Percentiles rank a stretch among this genome's conserved stretches.
Conservation (phyloP, 2,113 vertebrate genomes). For the Oenanthe oenanthe region DNA sequence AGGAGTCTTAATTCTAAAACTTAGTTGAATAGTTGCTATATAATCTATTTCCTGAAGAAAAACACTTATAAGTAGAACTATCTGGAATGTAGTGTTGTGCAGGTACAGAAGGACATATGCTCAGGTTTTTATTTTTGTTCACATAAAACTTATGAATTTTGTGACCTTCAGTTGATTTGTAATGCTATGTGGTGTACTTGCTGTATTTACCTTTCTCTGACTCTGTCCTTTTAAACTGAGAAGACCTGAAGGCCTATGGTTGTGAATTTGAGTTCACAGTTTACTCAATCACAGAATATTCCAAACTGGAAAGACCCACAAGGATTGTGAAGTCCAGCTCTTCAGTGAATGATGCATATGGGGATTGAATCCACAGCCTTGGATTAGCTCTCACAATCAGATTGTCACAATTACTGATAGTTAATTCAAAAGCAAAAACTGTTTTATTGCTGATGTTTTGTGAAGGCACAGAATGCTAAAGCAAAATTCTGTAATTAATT, state of each 20-base stretch:
- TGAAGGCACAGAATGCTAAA: neutral
- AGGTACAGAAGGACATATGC: neutral
- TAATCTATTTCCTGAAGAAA: neutral
- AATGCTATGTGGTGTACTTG: neutral
- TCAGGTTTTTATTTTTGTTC: neutral
- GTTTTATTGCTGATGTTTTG: neutral
- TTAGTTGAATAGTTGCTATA: neutral
- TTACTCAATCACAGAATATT: neutral
- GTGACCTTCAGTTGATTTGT: accelerated
- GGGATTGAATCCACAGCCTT: neutral
- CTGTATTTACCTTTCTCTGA: neutral
- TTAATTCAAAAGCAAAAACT: neutral
- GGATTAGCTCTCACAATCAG: neutral
- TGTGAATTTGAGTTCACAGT: neutral
- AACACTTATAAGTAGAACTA: neutral
- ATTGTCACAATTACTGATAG: neutral
- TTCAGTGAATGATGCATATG: too few relatives aligned
- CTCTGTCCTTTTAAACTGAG: neutral
- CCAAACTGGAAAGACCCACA: neutral
- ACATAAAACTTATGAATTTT: neutral
- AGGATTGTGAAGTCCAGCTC: neutral
- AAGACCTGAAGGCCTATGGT: neutral
- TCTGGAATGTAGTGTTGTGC: neutral
- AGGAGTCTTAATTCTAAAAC: neutral
- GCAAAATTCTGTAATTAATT: neutral